phyloP scores from a whole-genome alignment of 2,797 vertebrate species.

The Avahi laniger region DNA sequence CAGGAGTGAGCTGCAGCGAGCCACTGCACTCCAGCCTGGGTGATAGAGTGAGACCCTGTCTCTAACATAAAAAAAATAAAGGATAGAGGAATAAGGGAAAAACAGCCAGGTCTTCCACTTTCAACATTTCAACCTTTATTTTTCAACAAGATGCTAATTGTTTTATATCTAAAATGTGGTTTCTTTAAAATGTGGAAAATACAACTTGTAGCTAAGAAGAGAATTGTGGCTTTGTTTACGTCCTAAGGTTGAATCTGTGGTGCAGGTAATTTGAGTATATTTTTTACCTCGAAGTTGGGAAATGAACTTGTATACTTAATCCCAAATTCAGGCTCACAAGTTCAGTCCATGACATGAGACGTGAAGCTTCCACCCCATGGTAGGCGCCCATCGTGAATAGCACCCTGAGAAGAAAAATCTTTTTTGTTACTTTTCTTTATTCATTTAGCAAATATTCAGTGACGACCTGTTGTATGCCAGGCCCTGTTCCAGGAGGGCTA shows the following conservation, averaged over 20 bases:
- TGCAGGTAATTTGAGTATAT: not conserved
- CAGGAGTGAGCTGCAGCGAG: not conserved
- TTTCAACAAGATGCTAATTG: not conserved
- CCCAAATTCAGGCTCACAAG: not conserved
- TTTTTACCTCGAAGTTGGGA: not conserved
- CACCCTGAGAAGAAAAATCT: not conserved
- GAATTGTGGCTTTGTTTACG: not conserved
- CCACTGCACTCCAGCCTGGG: too few relatives aligned
- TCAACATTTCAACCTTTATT: not conserved
- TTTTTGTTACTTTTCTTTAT: not conserved
- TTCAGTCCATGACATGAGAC: not conserved
- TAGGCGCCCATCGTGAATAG: not conserved
- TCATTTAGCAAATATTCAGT: not conserved
- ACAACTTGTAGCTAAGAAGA: not conserved
- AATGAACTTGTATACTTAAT: not conserved
- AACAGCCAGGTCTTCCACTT: not conserved
- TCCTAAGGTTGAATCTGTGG: not conserved
- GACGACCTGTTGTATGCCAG: not conserved
- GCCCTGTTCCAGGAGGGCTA: not conserved
- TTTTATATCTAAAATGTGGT: not conserved
- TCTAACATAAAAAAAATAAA: not conserved
- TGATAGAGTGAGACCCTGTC: not conserved
- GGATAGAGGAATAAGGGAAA: not conserved
- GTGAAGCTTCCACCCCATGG: not conserved
- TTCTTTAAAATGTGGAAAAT: not conserved